phyloP scores from a whole-genome alignment of 2,888 invertebrate genomes.

The Athalia rosae region DNA sequence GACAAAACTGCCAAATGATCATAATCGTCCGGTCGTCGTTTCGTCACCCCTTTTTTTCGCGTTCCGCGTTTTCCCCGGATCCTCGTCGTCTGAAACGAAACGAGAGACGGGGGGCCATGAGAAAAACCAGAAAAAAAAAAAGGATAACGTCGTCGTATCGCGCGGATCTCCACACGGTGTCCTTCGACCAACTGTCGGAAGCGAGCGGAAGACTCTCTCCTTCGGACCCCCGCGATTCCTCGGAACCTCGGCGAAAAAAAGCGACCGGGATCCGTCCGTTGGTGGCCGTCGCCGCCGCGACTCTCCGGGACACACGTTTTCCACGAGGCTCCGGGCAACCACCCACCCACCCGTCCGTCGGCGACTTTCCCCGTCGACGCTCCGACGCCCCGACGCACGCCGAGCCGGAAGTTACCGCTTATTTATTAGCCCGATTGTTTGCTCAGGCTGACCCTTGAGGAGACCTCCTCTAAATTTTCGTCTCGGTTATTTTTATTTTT shows the following conservation, averaged over 20 bases:
- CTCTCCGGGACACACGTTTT: too few species aligned
- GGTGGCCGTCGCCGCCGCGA: too few species aligned
- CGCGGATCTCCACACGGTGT: too few species aligned
- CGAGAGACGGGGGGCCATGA: too few species aligned
- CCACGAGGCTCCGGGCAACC: background rate
- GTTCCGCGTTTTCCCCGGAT: background rate
- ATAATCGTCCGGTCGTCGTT: too few species aligned
- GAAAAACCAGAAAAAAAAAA: background rate
- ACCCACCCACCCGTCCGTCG: background rate
- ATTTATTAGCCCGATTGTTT: constrained; percentile 53
- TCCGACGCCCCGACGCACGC: constrained; percentile 41
- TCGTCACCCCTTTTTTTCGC: background rate
- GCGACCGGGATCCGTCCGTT: too few species aligned
- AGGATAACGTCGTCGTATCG: background rate
- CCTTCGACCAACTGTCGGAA: background rate
- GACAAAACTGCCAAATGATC: too few species aligned
- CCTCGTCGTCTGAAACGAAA: background rate
- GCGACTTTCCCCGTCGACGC: constrained; percentile 13
- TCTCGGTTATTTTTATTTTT: background rate
- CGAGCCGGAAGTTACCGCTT: constrained; percentile 54
- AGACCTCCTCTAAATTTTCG: constrained; percentile 45
- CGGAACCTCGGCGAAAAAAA: background rate
- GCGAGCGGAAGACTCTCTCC: background rate
- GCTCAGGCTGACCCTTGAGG: constrained; percentile 60
- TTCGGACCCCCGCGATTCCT: constrained; percentile 36